phyloP scores from a whole-genome alignment of 2,113 vertebrate species.

The Megaceryle maxima region DNA sequence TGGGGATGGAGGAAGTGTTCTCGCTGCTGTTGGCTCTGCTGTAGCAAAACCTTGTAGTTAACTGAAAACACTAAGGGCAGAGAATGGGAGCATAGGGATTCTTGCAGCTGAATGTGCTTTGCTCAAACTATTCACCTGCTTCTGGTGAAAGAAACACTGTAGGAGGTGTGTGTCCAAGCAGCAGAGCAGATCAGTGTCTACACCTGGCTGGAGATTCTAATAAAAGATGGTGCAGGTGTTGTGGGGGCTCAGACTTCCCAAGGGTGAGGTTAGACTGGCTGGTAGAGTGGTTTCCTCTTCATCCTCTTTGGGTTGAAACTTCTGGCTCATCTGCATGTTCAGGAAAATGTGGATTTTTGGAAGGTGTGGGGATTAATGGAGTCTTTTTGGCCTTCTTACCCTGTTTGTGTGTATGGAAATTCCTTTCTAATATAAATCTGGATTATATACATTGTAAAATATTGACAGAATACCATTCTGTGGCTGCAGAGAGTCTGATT shows the following conservation, averaged over 20 bases:
- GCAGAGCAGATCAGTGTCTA: neutral
- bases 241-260: rapidly evolving
- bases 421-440: neutral
- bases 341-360: neutral
- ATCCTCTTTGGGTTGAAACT: rapidly evolving
- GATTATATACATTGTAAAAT: neutral
- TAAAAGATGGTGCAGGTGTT: rapidly evolving
- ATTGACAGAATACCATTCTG: rapidly evolving
- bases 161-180: neutral
- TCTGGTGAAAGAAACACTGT: rapidly evolving
- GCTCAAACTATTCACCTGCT: neutral
- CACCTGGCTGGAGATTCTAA: neutral
- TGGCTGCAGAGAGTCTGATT: neutral
- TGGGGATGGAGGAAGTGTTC: neutral
- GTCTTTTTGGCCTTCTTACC: neutral
- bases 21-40: neutral
- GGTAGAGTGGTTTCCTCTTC: neutral
- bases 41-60: neutral
- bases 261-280: neutral
- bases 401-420: rapidly evolving
- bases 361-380: neutral
- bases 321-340: rapidly evolving
- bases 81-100: rapidly evolving
- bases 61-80: neutral
- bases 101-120: neutral